Percentiles rank a stretch among this genome's conserved stretches.
These are phyloP conservation scores for Embidobia sp. DNA, from an alignment of 2,888 invertebrate genomes.

Conservation along the genomic window DNA sequence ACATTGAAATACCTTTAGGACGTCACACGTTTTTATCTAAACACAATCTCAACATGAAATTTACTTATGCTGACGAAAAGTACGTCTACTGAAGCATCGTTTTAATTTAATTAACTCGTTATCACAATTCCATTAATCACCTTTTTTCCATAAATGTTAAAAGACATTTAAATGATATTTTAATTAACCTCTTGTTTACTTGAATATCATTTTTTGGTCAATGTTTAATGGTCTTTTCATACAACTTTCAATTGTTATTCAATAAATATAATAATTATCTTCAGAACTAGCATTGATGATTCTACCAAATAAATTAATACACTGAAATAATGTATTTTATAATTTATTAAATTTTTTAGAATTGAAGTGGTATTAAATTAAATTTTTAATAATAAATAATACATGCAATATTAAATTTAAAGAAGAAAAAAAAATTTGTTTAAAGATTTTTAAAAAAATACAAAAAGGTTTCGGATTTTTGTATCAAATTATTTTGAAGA, in stretches of 20 bases:
- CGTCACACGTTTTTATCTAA: constrained; percentile 94
- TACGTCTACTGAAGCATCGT: constrained; percentile 82
- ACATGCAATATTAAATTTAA: too few species aligned
- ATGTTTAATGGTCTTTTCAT: constrained; percentile 25
- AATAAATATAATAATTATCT: constrained; percentile 13
- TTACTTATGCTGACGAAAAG: constrained; percentile 97
- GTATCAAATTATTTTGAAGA: too few species aligned
- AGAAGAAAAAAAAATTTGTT: too few species aligned
- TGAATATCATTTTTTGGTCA: constrained; percentile 11
- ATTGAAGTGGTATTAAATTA: too few species aligned
- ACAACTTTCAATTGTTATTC: constrained; percentile 19
- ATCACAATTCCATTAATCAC: constrained; percentile 22
- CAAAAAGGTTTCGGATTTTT: too few species aligned
- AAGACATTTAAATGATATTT: constrained; percentile 32
- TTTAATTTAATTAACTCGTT: constrained; percentile 14
- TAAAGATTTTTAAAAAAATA: too few species aligned
- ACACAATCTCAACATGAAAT: constrained; percentile 96
- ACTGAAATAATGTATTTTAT: too few species aligned
- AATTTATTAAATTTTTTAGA: too few species aligned
- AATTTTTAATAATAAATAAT: too few species aligned
- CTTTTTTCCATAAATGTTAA: constrained; percentile 31
- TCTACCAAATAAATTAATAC: too few species aligned
- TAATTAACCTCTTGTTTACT: constrained; percentile 28
- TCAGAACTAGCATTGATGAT: too few species aligned
- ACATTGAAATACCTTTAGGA: constrained; percentile 94